Base-by-base conservation (phyloP, 2,113 vertebrate species). In the Salminus brasiliensis region DNA sequence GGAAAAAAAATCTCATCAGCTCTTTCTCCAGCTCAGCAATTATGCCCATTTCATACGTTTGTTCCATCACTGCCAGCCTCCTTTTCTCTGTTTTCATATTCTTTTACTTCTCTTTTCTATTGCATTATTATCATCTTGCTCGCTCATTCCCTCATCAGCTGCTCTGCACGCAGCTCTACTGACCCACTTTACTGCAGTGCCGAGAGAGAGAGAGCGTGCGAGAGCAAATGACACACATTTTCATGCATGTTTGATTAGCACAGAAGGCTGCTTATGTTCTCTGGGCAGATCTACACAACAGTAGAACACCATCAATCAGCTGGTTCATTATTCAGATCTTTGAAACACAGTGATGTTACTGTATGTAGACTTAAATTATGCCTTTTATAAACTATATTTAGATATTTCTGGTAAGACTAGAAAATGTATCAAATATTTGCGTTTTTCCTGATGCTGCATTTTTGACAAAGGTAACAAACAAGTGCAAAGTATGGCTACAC, bases 101-200 rank as follows among this genome's bases (percentile, higher is more conserved):
- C 32, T 68, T 15, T n/a, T n/a, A n/a, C 36, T 36, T 34, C 4
- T 8, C 43, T 67, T 32, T 41, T 25, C 49, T 72, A 16, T 72
- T 55, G 49, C 39, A 69, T 29, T 43, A 29, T 70, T 62, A 62
- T 55, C 36, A 55, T 60, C 30, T 41, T 23, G 30, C 65, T 74
- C 63, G 6, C 45, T 34, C 16, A 41, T 60, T 65, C 15, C 63
- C 27, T 53, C 29, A 60, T 72, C 32, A 34, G 21, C 63, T 63
- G 21, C 55, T 30, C 29, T 47, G 18, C 27, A 11, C 66, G 78
- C 72, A 82, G 69, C 66, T 47, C 66, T 75, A 84, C 70, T 87
- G 85, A 87, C 81, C 86, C 82, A 86, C 78, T 87, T 87, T 83
- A 29, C 36, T 72, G 73, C 80, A 67, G 73, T 45, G 23, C 43